Evolutionary conservation across 2,888 invertebrate species (phyloP).

Genomic region (Drosophila gaucha): DNA sequence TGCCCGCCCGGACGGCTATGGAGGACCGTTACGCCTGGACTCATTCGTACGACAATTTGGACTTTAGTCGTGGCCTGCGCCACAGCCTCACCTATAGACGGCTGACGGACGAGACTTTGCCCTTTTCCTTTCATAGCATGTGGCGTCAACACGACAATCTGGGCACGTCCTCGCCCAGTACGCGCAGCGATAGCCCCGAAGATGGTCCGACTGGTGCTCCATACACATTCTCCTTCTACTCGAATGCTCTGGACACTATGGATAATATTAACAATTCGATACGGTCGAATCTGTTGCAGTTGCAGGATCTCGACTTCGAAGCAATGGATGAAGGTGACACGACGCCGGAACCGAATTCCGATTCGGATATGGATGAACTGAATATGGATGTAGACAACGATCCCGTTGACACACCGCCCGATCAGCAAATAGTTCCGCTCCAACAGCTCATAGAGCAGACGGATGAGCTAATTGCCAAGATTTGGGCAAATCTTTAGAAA

Average conservation of each 20-base stretch:
- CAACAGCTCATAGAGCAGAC: neutral
- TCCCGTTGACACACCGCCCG: no score
- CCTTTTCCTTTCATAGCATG: neutral
- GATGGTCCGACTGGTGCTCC: neutral
- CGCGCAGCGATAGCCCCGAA: neutral
- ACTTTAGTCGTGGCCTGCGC: neutral
- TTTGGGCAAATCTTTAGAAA: neutral
- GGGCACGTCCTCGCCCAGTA: neutral
- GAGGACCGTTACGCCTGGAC: constrained; percentile 19
- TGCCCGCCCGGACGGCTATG: constrained; percentile 19
- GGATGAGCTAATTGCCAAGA: neutral
- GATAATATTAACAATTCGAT: neutral
- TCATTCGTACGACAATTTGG: neutral
- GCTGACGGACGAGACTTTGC: neutral
- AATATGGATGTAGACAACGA: neutral
- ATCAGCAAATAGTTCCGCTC: neutral
- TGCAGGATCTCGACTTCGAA: neutral
- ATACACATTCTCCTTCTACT: neutral
- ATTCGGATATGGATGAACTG: neutral
- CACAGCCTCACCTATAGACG: neutral
- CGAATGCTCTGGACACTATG: neutral
- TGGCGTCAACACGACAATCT: neutral
- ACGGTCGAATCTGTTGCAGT: neutral
- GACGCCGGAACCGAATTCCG: neutral
- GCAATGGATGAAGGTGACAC: neutral